Percentiles rank a stretch among this genome's conserved stretches.
These are phyloP conservation scores for Oxyscelio sp. DNA, from an alignment of 2,888 invertebrate genomes.

Conservation along the genomic window DNA sequence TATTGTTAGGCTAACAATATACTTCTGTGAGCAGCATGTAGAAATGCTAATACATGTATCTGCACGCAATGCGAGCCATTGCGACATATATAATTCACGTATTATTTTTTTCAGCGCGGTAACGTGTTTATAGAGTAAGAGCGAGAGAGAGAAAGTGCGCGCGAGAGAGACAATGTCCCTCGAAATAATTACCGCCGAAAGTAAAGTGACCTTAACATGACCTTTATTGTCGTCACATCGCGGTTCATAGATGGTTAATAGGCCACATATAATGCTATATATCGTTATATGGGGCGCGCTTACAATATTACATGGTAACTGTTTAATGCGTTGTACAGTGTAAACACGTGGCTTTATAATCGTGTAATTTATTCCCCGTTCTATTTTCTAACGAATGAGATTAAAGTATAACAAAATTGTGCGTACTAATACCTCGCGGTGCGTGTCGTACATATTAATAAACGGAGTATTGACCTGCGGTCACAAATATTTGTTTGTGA, in stretches of 20 bases:
- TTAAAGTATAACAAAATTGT: too few species aligned
- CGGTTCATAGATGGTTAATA: conserved; percentile 43
- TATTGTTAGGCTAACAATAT: conserved; percentile 34
- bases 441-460: background rate
- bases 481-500: background rate
- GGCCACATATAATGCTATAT: conserved; percentile 22
- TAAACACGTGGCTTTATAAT: conserved; percentile 31
- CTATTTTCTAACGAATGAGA: too few species aligned
- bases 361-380: conserved; percentile 9
- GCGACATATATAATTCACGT: conserved; percentile 44
- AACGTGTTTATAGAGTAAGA: background rate
- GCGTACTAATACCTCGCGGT: background rate
- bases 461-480: background rate
- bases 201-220: conserved; percentile 34
- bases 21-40: background rate
- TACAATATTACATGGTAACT: conserved; percentile 13
- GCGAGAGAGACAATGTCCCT: background rate
- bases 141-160: too few species aligned
- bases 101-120: conserved; percentile 13
- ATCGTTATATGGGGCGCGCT: conserved; percentile 11
- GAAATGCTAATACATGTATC: conserved; percentile 26
- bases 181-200: conserved; percentile 21
- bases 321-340: conserved; percentile 11
- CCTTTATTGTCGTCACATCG: conserved; percentile 18
- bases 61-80: conserved; percentile 52